Evolutionary conservation across 2,797 vertebrate species (phyloP).

Genomic region (Nannoperca australis): DNA sequence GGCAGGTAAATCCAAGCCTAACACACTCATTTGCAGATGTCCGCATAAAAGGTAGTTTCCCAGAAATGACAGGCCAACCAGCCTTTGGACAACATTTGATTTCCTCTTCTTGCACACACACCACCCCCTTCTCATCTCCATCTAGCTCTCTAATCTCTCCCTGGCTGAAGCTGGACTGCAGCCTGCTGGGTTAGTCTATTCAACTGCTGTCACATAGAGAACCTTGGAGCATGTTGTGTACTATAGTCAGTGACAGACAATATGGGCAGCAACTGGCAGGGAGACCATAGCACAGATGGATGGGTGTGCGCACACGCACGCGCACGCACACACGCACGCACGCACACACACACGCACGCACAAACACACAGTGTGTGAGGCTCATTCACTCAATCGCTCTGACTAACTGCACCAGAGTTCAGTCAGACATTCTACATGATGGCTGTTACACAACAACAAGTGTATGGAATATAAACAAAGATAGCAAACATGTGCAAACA

Average conservation of each 20-base stretch:
- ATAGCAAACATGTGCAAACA: constrained; percentile 42
- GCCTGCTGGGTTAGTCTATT: constrained; percentile 68
- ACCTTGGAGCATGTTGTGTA: constrained; percentile 60
- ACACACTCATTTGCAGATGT: constrained; percentile 54
- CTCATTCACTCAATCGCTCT: constrained; percentile 31
- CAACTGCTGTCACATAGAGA: constrained; percentile 63
- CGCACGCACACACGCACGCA: no score
- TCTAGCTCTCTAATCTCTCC: constrained; percentile 62
- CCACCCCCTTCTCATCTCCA: constrained; percentile 54
- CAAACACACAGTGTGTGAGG: constrained; percentile 27
- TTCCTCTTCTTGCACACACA: constrained; percentile 52
- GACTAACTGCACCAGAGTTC: constrained; percentile 51
- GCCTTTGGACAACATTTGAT: constrained; percentile 46
- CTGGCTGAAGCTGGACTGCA: constrained; percentile 57
- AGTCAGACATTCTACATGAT: constrained; percentile 35
- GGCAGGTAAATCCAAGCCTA: constrained; percentile 53
- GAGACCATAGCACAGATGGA: constrained; percentile 66
- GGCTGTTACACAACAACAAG: constrained; percentile 46
- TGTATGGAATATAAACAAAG: constrained; percentile 49
- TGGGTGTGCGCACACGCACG: constrained; percentile 11
- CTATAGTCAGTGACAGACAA: constrained; percentile 61
- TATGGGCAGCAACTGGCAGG: constrained; percentile 68
- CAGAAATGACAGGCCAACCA: constrained; percentile 60
- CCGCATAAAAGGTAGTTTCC: constrained; percentile 40
- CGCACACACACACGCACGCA: constrained; percentile 14